Base-by-base conservation (phyloP, 2,797 vertebrate species). In the Poliocrania exsul region DNA sequence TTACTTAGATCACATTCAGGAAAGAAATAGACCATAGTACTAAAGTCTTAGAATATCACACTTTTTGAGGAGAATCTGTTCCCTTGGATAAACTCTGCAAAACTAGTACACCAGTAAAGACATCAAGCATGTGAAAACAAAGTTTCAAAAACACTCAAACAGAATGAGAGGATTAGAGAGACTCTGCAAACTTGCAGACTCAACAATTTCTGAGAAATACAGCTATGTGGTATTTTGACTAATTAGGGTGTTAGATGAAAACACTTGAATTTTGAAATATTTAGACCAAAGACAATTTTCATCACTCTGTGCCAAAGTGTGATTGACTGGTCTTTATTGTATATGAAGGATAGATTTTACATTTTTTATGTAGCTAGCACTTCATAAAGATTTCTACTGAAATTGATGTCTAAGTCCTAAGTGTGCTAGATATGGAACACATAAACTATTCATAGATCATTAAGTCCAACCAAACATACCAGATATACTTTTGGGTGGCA, bases 221-320 rank as follows among this genome's bases (percentile, higher is more conserved):
- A 29, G 31, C 15, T 67, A 4, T 13, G 15, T 19, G 25, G 1
- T 10, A 50, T 90, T 92, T 77, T 85, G 35, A n/a, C 37, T 88
- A 87, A 66, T 88, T 84, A 35, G 28, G 18, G 6, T 33, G 6
- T 38, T 81, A 79, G 40, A 66, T 49, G 17, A 77, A 56, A 82
- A 73, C 28, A 46, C 29, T 51, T 72, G 91, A 97, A 92, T 95
- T 96, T 93, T 95, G 93, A 97, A 95, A 94, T 88, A 92, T 90
- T 95, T 95, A 88, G 79, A 93, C 84, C 72, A 94, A 96, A 95
- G 18, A 25, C 25, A 67, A 11, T 79, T 86, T 54, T 79, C 78
- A 81, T 73, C 51, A 58, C 25, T 70, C 62, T 73, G 13, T 84
- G 51, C 6, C 70, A 72, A 86, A 54, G 6, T 35, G 19, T 94